Base-by-base conservation (phyloP, 2,797 vertebrate genomes). In the Pelodytes ibericus region DNA sequence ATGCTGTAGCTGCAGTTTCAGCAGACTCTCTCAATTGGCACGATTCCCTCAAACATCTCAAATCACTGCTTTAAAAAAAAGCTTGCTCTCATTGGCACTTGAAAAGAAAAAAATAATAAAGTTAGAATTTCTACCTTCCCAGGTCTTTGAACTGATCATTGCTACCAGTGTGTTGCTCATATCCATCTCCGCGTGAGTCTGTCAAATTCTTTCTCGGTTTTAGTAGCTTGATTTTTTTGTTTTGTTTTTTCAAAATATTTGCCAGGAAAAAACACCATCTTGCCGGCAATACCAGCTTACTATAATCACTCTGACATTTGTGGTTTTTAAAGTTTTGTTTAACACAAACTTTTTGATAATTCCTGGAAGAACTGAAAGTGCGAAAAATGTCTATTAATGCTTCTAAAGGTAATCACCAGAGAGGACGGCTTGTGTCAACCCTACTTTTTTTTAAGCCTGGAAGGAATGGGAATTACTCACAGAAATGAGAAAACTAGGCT, bases 251-350 rank as follows among this genome's bases (percentile, higher is more conserved):
- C 9, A 25, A 65, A 44, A 44, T 3, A 4, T 3, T 24, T 63
- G 74, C 73, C 70, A 59, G 61, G 0, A 65, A 75, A 15, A 7
- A 62, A 10, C 51, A 64, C 51, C 22, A 75, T 36, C 41, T n/a
- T 78, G 75, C 74, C 10, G 36, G 9, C 75, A 82, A 75, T 10
- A 6, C 72, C 81, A 82, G 53, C 53, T 72, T 75, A 31, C 59
- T 76, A 73, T 78, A 26, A 79, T 83, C 82, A 41, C 61, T 49
- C 18, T 79, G 79, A 83, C 72, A 82, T 81, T 86, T 82, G 71
- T 80, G 67, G 1, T 81, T 76, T 57, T 60, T 62, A 0, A 41
- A 74, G 69, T 26, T 49, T 44, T 57, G 29, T 62, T 49, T n/a
- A 63, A 3, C 41, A 27, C 24, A 58, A 61, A 65, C n/a, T 4